Base-by-base conservation (phyloP, 1,140 invertebrate species). In the Vollenhovia emeryi region DNA sequence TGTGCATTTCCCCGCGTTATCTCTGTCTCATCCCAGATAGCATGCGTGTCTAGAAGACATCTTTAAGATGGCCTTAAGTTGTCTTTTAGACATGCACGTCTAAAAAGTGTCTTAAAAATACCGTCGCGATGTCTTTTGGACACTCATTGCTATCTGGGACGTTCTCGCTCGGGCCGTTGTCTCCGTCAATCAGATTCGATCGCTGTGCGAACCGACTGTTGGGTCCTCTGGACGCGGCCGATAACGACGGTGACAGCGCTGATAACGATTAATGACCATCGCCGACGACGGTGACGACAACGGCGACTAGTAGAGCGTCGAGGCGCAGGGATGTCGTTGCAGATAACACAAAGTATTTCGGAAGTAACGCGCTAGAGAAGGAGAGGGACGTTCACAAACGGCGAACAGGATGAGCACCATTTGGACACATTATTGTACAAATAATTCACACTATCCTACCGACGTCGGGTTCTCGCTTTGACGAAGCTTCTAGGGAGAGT, bases 341-440 rank as follows among this genome's bases (percentile, higher is more conserved):
- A 55, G 13, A 74, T 24, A 18, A 84, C 24, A 69, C 30, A 68
- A 78, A 78, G 48, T n/a, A 69, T 68, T 18, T 30, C 24, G 33
- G 33, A 24, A 71, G 69, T 79, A 88, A 57, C 50, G 30, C 52
- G 27, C 13, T 8, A 62, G 68, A 30, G 66, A 76, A 87, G 88
- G 68, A 30, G 66, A 76, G 86, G 88, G 87, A 90, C 86, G 89
- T 92, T 91, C 88, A 13, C 33, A 24, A 74, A 87, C 82, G 85
- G 86, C 91, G 87, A 90, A 91, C 82, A 80, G 85, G 85, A 84
- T 85, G 86, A 86, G 66, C 78, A 84, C 89, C 87, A 75, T 91
- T 89, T 92, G 87, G 86, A 89, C 90, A 89, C 90, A 91, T 92
- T 92, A 92, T 90, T 88, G 85, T 92, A 92, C 89, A 91, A 93